A percentile compares a stretch with the other conserved stretches of the same genome.
Evolutionary conservation across 2,113 vertebrate species (phyloP).

Genomic region (Pachycephala philippinensis): DNA sequence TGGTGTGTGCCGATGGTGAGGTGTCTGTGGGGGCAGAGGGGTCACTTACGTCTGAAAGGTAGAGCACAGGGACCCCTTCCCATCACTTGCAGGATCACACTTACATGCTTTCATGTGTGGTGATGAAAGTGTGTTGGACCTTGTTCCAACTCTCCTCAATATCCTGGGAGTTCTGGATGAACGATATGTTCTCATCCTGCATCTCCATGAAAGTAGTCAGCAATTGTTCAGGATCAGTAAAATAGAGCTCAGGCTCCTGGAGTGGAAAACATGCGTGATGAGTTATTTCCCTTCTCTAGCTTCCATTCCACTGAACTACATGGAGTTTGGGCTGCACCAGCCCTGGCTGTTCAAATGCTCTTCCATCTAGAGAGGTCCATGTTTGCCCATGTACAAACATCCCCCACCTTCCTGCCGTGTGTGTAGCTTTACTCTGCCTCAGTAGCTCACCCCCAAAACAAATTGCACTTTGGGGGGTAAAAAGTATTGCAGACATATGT

Average conservation of each 20-base stretch:
- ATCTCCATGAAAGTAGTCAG: conserved; percentile 80
- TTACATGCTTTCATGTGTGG: conserved; percentile 77
- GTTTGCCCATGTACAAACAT: not conserved
- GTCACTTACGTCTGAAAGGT: not conserved
- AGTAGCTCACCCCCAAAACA: not conserved
- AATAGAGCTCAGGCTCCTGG: conserved; percentile 81
- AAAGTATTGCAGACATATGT: not conserved
- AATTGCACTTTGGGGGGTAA: not conserved
- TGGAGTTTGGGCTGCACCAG: not conserved
- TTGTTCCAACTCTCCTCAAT: conserved; percentile 77
- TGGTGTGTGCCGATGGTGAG: accelerated
- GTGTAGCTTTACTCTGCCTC: not conserved
- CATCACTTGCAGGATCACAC: not conserved
- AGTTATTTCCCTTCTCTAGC: not conserved
- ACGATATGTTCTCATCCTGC: conserved; percentile 85
- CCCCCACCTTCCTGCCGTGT: not conserved
- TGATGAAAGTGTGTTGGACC: conserved; percentile 65
- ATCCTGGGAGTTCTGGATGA: conserved; percentile 83
- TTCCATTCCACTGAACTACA: not conserved
- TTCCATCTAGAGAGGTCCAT: not conserved
- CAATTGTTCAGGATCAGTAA: conserved; percentile 88
- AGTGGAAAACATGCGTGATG: not conserved
- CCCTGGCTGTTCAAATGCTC: not conserved
- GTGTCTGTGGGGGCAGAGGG: not conserved
- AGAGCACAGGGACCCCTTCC: not conserved